Evolutionary conservation across 2,797 vertebrate genomes (phyloP).

Genomic region (Chanos chanos): DNA sequence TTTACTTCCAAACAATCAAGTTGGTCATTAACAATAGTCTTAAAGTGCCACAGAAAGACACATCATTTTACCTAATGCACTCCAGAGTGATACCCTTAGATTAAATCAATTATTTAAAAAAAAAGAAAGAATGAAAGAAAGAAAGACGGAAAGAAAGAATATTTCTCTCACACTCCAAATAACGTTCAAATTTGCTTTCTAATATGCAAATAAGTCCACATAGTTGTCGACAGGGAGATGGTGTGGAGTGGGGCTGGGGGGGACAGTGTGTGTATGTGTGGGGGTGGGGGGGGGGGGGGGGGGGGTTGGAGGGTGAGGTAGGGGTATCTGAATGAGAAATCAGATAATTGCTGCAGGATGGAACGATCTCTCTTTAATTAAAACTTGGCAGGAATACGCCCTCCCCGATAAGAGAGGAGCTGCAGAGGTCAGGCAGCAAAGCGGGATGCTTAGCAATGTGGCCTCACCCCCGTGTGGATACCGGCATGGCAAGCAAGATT

Average conservation of each 20-base stretch:
- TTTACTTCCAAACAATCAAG: too few relatives aligned
- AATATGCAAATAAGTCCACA: slow-evolving; percentile 6
- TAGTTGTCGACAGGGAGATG: background rate
- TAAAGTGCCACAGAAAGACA: too few relatives aligned
- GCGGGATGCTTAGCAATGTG: slow-evolving; percentile 48
- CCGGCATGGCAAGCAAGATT: slow-evolving; percentile 62
- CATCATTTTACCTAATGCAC: slow-evolving; percentile 11
- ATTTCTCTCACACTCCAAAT: too few relatives aligned
- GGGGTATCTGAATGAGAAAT: slow-evolving; percentile 53
- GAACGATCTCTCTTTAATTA: slow-evolving; percentile 55
- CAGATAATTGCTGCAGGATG: slow-evolving; percentile 52
- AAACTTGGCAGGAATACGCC: slow-evolving; percentile 49
- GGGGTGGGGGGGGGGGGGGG: too few relatives aligned
- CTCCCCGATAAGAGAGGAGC: slow-evolving; percentile 42
- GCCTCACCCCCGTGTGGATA: slow-evolving; percentile 30
- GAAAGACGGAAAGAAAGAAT: too few relatives aligned
- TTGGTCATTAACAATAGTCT: too few relatives aligned
- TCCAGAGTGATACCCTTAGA: too few relatives aligned
- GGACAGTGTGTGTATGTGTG: too few relatives aligned
- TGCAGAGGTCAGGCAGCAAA: slow-evolving; percentile 55
- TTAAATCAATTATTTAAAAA: slow-evolving; percentile 27
- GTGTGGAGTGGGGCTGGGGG: background rate
- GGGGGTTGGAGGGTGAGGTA: too few relatives aligned
- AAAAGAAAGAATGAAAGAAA: too few relatives aligned
- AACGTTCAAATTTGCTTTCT: slow-evolving; percentile 12